Evolutionary conservation across 2,888 invertebrate genomes (phyloP).

Genomic region (Drosophila histrio): DNA sequence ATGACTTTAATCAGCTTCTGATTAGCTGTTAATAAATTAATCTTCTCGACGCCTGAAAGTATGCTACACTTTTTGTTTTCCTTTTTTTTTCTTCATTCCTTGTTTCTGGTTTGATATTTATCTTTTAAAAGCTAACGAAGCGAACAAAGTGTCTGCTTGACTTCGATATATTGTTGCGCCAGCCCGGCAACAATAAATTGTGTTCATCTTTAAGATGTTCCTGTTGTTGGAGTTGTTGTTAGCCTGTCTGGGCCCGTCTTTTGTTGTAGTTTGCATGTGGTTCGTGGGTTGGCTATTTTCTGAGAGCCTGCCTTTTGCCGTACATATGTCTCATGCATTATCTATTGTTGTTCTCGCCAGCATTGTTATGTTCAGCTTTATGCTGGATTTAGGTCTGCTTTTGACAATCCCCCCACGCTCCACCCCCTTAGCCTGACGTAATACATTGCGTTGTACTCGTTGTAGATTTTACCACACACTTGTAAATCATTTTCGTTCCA

Average conservation of each 20-base stretch:
- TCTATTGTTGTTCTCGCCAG: constrained; percentile 40
- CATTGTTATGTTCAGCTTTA: constrained; percentile 9
- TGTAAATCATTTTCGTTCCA: constrained; percentile 28
- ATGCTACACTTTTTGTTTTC: constrained; percentile 2
- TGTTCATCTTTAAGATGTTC: constrained; percentile 17
- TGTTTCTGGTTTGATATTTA: constrained; percentile 25
- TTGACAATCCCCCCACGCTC: constrained; percentile 19
- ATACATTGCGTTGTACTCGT: neutral
- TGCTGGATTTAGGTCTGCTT: constrained; percentile 27
- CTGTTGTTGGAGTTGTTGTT: constrained; percentile 13
- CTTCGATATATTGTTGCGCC: constrained; percentile 46
- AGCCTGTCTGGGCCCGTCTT: constrained; percentile 12
- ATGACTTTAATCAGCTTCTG: constrained; percentile 3
- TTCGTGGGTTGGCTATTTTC: constrained; percentile 20
- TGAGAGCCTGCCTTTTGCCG: constrained; percentile 31
- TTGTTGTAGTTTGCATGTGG: constrained; percentile 25
- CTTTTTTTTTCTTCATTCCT: neutral
- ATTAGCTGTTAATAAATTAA: constrained; percentile 23
- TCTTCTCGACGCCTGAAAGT: neutral
- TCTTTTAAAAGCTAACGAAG: constrained; percentile 37
- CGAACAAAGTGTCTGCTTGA: constrained; percentile 34
- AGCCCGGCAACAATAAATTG: constrained; percentile 46
- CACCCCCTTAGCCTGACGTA: neutral
- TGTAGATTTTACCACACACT: constrained; percentile 5
- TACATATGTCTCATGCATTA: constrained; percentile 49